phyloP scores from a whole-genome alignment of 2,113 vertebrate genomes.

The Phainopepla nitens region DNA sequence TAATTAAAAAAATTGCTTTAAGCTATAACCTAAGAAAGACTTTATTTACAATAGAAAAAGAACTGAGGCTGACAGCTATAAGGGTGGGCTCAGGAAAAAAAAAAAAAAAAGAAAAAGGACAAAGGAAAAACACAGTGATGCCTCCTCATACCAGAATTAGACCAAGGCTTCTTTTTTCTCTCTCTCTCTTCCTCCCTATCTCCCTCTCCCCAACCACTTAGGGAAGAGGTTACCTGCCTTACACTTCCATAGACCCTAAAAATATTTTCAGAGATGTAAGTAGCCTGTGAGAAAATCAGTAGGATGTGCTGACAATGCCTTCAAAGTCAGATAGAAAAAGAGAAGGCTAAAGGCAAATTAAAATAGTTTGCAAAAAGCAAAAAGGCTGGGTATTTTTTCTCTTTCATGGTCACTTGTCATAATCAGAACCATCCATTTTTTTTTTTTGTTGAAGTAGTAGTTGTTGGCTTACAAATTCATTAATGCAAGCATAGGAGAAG shows the following conservation, averaged over 20 bases:
- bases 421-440: neutral
- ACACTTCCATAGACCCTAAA: conserved; percentile 43
- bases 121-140: neutral
- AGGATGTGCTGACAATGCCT: neutral
- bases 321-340: conserved; percentile 2
- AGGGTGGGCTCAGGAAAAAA: neutral
- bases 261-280: conserved; percentile 54
- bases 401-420: neutral
- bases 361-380: neutral
- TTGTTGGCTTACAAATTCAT: conserved; percentile 24
- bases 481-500: conserved; percentile 39
- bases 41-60: conserved; percentile 54
- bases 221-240: conserved; percentile 37
- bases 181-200: neutral
- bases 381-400: neutral
- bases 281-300: conserved; percentile 35
- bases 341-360: conserved; percentile 7
- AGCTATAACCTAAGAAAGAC: conserved; percentile 46
- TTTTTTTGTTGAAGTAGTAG: neutral
- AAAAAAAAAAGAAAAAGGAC: neutral
- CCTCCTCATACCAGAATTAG: conserved; percentile 33
- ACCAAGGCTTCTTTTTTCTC: neutral
- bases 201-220: neutral
- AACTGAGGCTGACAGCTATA: neutral
- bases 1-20: conserved; percentile 44